Percentiles rank a stretch among this genome's conserved stretches.
Evolutionary conservation across 1,140 invertebrate species (phyloP).

Genomic region (Sminthurinus signatus): DNA sequence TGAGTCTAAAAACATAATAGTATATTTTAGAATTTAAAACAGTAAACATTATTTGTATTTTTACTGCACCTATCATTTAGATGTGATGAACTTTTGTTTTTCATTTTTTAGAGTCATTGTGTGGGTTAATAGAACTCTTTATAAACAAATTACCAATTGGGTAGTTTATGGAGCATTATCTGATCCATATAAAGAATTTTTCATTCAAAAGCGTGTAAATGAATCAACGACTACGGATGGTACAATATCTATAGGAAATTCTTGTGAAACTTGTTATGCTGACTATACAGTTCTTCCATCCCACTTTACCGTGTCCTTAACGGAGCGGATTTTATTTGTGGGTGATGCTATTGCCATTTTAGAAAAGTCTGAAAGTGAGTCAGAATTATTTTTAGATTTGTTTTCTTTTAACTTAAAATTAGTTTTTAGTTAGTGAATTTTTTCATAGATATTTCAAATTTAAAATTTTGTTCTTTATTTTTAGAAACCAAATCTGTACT

Average conservation of each 20-base stretch:
- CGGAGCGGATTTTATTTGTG: slow-evolving; percentile 34
- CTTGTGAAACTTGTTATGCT: slow-evolving; percentile 9
- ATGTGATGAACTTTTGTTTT: too few species aligned
- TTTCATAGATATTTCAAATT: too few species aligned
- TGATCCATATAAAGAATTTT: slow-evolving; percentile 36
- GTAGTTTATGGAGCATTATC: slow-evolving; percentile 32
- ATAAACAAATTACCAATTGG: slow-evolving; percentile 39
- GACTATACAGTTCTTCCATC: slow-evolving; percentile 32
- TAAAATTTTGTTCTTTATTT: too few species aligned
- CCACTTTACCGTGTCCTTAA: slow-evolving; percentile 24
- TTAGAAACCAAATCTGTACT: not conserved
- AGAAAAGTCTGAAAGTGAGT: slow-evolving; percentile 35
- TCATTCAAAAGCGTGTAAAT: slow-evolving; percentile 23
- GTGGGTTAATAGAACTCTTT: slow-evolving; percentile 30
- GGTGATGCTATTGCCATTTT: slow-evolving; percentile 31
- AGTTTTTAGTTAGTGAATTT: too few species aligned
- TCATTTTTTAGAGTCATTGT: slow-evolving; percentile 22
- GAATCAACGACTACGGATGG: not conserved
- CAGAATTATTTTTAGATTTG: not conserved
- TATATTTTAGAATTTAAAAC: too few species aligned
- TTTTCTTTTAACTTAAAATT: not conserved
- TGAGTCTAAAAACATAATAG: too few species aligned
- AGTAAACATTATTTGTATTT: not conserved
- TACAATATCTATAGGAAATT: not conserved
- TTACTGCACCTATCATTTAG: too few species aligned